Evolutionary conservation across 2,888 invertebrate genomes (phyloP), one percentile per base, ranked within the genome.

Genomic region (Drosophila paramelanica): DNA sequence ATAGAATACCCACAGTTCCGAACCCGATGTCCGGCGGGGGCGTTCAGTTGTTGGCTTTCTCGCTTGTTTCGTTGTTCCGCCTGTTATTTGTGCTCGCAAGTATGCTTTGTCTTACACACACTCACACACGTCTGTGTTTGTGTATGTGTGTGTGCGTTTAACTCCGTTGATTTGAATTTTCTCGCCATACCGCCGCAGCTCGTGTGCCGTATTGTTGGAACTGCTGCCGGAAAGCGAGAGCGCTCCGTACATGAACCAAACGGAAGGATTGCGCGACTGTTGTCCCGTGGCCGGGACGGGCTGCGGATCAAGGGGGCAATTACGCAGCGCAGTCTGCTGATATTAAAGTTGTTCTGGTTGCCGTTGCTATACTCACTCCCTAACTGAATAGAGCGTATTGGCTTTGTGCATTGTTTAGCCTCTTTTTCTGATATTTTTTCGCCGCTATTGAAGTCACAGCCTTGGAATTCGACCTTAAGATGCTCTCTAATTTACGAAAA

Each of bases 81-180:
- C 66, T 77, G 87, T 82, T 88, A 88, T 88, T 86, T 85, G 86
- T 88, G 73, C 79, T 74, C 67, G 43, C 88, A 89, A 86, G 79
- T 88, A 89, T 88, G 89, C 88, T 81, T 78, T 83, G 87, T 76
- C 76, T 88, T 85, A 61, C 64, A 66, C 59, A 42, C 39, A 52
- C 43, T 45, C 33, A 38, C 33, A 42, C 23, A 17, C 27, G 20
- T 49, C n/a, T 13, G 42, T 2, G n/a, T 52, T 8, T 49, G 23
- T 33, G 59, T 46, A n/a, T 56, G 42, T 17, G 51, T 59, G 53
- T 77, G 65, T 67, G 74, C 60, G 79, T 77, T 77, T 73, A 78
- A 86, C 84, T 87, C 64, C 84, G 89, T 80, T 83, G 87, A 87
- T 84, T 89, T 84, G 81, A 78, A 76, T 76, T 78, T 60, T 62